These are phyloP conservation scores for Blomia tropicalis DNA, from an alignment of 2,888 invertebrate species.

Conservation along the genomic window DNA sequence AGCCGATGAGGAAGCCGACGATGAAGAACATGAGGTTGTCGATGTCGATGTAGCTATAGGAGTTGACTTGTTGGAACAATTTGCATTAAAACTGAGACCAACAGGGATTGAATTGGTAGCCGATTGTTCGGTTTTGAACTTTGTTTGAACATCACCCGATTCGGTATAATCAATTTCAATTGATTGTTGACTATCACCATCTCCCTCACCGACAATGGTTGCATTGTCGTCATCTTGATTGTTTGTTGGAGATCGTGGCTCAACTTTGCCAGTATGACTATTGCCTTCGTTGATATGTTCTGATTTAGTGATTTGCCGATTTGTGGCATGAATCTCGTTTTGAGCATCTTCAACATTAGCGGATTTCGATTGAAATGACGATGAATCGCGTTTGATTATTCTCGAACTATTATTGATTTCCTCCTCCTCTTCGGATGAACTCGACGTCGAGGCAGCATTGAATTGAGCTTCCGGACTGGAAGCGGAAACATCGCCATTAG, in stretches of 20 bases:
- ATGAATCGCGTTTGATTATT: no score
- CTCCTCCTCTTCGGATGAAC: constrained; percentile 5
- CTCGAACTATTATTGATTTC: not conserved
- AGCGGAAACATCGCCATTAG: not conserved
- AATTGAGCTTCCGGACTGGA: not conserved
- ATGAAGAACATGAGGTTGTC: not conserved
- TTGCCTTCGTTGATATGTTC: no score
- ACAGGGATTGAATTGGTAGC: not conserved
- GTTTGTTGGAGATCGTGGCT: not conserved
- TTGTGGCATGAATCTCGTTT: no score
- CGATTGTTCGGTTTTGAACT: not conserved
- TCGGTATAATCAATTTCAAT: not conserved
- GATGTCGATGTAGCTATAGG: not conserved
- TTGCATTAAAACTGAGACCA: no score
- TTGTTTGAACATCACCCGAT: not conserved
- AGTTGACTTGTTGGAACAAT: not conserved
- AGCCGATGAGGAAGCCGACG: not conserved
- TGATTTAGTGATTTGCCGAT: no score
- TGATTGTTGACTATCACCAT: not conserved
- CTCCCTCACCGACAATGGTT: not conserved
- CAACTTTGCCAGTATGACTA: not conserved
- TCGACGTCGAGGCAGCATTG: not conserved
- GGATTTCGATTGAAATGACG: not conserved
- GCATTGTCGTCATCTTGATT: not conserved
- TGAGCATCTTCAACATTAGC: not conserved